Evolutionary conservation across 2,797 vertebrate species (phyloP), one percentile per base, ranked within the genome.

Genomic region (Scomberomorus guttatus): DNA sequence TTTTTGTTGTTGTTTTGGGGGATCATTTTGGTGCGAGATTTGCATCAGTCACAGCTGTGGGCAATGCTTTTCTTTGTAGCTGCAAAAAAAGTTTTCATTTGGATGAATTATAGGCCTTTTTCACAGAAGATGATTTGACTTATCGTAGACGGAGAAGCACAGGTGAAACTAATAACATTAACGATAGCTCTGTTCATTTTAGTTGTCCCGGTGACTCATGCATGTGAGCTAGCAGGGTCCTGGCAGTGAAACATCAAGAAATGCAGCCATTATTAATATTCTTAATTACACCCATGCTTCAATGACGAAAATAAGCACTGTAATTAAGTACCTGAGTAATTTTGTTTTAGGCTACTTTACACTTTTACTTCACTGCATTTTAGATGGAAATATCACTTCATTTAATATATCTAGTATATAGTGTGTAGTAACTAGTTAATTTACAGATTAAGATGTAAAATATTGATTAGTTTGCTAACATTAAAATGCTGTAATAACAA

Each of bases 1-100:
- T 55, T 83, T 48, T 70, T 42, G 70, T 65, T 73, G 25, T 80
- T 88, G 61, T 77, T 81, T 82, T 74, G 59, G 77, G 65, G 66
- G 66, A 42, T 22, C 10, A 60, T 83, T 78, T 70, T 55, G 37
- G 50, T 72, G 62, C 61, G 67, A 42, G 17, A 72, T 84, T 73
- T 69, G 44, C 44, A 78, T 77, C 78, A 60, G 29, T 83, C 64
- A 62, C 51, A 48, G 72, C 58, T 62, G 25, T 29, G 52, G 6
- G 39, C 39, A 27, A 59, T 51, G 42, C 1, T 48, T 81, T 58
- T 56, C 12, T 70, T 34, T 51, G 32, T 4, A 24, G 20, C 17
- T 22, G 44, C 70, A 27, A 44, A 65, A 65, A 70, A 29, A 54
- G 52, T 80, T 85, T 79, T 50, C 9, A 65, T 74, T 67, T 57